Percentiles rank a stretch among this genome's conserved stretches.
These are phyloP conservation scores for Metalampra italica DNA, from an alignment of 2,888 invertebrate species.

Conservation along the genomic window DNA sequence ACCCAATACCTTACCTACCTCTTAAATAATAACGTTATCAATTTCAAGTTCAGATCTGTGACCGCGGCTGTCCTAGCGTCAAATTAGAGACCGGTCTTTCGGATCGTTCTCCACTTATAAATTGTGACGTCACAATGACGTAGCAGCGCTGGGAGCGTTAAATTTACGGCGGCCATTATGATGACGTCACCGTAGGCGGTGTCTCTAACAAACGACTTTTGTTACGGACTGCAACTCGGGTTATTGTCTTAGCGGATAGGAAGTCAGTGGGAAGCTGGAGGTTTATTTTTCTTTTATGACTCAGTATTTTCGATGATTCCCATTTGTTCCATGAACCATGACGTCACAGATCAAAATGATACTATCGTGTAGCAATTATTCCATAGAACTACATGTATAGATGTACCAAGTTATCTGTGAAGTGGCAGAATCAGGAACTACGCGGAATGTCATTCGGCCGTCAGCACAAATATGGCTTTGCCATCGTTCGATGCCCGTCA, in stretches of 20 bases:
- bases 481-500: no score
- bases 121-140: slow-evolving; percentile 20
- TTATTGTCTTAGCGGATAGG: slow-evolving; percentile 27
- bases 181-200: slow-evolving; percentile 36
- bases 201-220: slow-evolving; percentile 36
- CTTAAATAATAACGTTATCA: neutral
- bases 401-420: no score
- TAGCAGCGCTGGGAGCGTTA: slow-evolving; percentile 30
- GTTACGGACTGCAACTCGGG: slow-evolving; percentile 33
- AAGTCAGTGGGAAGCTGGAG: slow-evolving; percentile 1
- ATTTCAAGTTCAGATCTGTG: neutral
- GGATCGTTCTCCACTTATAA: slow-evolving; percentile 7
- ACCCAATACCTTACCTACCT: no score
- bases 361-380: no score
- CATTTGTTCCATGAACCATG: neutral
- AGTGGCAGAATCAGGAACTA: no score
- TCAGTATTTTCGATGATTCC: neutral
- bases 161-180: slow-evolving; percentile 40
- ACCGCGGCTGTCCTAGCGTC: neutral
- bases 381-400: no score
- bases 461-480: no score
- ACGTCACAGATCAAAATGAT: neutral
- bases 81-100: neutral
- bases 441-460: no score
- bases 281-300: slow-evolving; percentile 3